Evolutionary conservation across 2,797 vertebrate species (phyloP), one percentile per base, ranked within the genome.

Genomic region (Natrix natrix): DNA sequence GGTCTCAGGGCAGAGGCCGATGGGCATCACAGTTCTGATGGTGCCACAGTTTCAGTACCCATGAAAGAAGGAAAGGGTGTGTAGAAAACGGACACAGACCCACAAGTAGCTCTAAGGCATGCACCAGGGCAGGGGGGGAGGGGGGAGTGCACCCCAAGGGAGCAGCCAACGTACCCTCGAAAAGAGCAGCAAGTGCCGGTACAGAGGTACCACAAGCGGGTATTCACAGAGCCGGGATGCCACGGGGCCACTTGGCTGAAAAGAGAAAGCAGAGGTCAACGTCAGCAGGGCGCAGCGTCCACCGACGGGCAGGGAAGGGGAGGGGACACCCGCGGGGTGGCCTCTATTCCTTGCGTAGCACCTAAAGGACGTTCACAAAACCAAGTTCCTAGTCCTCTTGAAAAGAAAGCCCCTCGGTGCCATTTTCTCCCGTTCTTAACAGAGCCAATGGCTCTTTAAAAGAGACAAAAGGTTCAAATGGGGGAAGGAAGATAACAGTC

Each of bases 151-250:
- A 37, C 1, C 1, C 22, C 11, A 1, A 6, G 22, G 7, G 1
- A 0, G 57, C 88, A 86, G 90, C 87, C 2, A 7, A 94, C 97
- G 55, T 97, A 98, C 98, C 98, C 98, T 97, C 96, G 98, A 97
- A 93, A 98, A 98, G 89, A 98, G 97, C 93, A 98, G 97, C 95
- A 98, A 97, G 96, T 98, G 98, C 26, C 97, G 98, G 95, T 97
- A 97, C 57, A 98, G 96, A 93, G 97, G 97, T 63, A 97, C 98
- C 97, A 98, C 98, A 95, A 98, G 97, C 0, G 98, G 98, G 97
- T 98, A 98, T 94, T 97, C 97, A 93, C 98, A 98, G 96, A 95
- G 96, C 97, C 97, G 95, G 55, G 93, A 87, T 91, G 91, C 91
- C 91, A 37, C 69, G 93, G 92, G 90, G 93, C 94, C 92, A 91